These are phyloP conservation scores for Glyphotaelius pellucidus DNA, from an alignment of 2,888 invertebrate species.

Conservation along the genomic window DNA sequence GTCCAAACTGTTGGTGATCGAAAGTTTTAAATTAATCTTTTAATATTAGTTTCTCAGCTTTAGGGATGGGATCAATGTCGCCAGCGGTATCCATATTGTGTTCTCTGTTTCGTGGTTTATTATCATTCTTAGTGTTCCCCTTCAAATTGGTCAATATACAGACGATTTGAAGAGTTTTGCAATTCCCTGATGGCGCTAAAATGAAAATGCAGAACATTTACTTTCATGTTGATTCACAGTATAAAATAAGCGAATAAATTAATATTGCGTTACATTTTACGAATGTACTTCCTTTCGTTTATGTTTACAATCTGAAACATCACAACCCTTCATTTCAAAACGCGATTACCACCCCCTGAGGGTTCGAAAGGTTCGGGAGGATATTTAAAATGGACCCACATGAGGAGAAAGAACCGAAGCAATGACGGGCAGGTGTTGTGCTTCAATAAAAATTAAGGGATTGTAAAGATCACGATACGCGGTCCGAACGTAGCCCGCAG, in stretches of 20 bases:
- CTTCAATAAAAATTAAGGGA: slow-evolving; percentile 51
- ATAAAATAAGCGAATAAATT: slow-evolving; percentile 7
- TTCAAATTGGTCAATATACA: background rate
- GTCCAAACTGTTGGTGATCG: no score
- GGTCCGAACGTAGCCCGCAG: slow-evolving; percentile 46
- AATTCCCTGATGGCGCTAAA: background rate
- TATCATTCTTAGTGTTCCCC: background rate
- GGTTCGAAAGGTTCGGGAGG: slow-evolving; percentile 15
- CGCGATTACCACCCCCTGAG: slow-evolving; percentile 46
- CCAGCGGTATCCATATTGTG: background rate
- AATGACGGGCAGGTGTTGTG: slow-evolving; percentile 53
- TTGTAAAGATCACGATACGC: slow-evolving; percentile 37
- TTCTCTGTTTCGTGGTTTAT: background rate
- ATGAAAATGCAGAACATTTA: background rate
- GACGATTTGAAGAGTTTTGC: background rate
- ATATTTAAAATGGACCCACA: slow-evolving; percentile 53
- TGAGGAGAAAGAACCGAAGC: slow-evolving; percentile 41
- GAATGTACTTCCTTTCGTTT: slow-evolving; percentile 32
- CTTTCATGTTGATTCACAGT: background rate
- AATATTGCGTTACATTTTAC: slow-evolving; percentile 19
- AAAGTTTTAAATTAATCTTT: no score
- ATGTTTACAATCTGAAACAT: slow-evolving; percentile 48
- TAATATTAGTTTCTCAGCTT: no score
- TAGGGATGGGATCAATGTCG: no score
- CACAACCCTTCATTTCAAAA: slow-evolving; percentile 47